Evolutionary conservation across 2,113 vertebrate genomes (phyloP).

Genomic region (Uropsilus gracilis): DNA sequence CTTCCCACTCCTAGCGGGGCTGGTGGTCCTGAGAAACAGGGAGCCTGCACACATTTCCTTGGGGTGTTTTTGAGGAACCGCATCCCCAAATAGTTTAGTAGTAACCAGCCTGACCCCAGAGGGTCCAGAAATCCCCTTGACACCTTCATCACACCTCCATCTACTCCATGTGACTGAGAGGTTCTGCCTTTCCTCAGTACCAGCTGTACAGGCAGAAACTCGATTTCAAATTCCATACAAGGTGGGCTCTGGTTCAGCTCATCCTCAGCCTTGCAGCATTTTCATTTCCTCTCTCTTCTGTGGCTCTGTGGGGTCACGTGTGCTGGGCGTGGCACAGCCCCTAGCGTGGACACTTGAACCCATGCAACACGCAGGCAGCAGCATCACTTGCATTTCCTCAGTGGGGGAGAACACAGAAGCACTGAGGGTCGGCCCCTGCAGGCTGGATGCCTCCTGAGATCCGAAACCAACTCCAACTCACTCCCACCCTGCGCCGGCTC

Average conservation of each 20-base stretch:
- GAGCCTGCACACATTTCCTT: neutral
- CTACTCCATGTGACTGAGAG: neutral
- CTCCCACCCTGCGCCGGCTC: neutral
- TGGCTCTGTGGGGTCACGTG: too few relatives aligned
- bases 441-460: neutral
- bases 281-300: neutral
- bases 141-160: neutral
- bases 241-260: neutral
- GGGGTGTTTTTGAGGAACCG: neutral
- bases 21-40: neutral
- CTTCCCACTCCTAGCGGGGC: neutral
- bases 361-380: fast-evolving
- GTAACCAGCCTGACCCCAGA: neutral
- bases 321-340: neutral
- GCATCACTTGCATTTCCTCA: neutral
- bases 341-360: neutral
- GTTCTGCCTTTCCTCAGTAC: neutral
- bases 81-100: neutral
- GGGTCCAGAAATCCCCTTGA: neutral
- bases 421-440: neutral
- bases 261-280: neutral
- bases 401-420: neutral
- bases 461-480: neutral
- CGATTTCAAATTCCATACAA: neutral
- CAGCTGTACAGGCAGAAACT: neutral